phyloP scores from a whole-genome alignment of 2,797 vertebrate species.

The Enteromius unitaeniatus region DNA sequence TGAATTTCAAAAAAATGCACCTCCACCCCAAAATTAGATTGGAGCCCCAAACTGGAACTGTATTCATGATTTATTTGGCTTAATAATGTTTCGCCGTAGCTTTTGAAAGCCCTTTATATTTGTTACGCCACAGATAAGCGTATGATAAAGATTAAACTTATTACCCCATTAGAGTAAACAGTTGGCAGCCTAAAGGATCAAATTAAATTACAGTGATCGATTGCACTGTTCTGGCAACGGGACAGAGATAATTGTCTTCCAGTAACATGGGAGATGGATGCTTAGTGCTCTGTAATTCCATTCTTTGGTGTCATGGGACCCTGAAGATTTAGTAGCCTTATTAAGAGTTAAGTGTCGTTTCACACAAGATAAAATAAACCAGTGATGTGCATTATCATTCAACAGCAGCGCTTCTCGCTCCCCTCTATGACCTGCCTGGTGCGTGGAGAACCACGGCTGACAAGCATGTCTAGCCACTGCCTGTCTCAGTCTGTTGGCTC shows the following conservation, averaged over 20 bases:
- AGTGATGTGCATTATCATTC: constrained; percentile 66
- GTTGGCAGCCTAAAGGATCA: constrained; percentile 69
- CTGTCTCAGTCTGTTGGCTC: constrained; percentile 62
- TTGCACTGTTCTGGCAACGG: constrained; percentile 74
- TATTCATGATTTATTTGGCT: constrained; percentile 79
- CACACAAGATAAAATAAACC: constrained; percentile 70
- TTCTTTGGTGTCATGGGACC: constrained; percentile 75
- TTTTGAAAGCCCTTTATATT: constrained; percentile 70
- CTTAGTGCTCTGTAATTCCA: constrained; percentile 78
- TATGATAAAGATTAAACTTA: constrained; percentile 73
- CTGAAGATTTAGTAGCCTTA: constrained; percentile 78
- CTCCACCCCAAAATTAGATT: constrained; percentile 75
- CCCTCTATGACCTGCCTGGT: constrained; percentile 30
- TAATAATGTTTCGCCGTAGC: constrained; percentile 82
- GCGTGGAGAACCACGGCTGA: constrained; percentile 26
- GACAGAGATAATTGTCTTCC: constrained; percentile 73
- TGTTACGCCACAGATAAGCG: constrained; percentile 61
- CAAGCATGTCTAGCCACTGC: constrained; percentile 32
- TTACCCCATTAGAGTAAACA: constrained; percentile 74
- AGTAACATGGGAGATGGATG: constrained; percentile 73
- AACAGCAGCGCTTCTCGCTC: constrained; percentile 25
- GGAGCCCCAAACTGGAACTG: constrained; percentile 76
- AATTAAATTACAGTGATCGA: constrained; percentile 77
- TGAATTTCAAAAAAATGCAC: constrained; percentile 66
- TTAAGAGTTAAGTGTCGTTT: constrained; percentile 62